phyloP scores from a whole-genome alignment of 2,113 vertebrate genomes.

The Equus przewalskii region DNA sequence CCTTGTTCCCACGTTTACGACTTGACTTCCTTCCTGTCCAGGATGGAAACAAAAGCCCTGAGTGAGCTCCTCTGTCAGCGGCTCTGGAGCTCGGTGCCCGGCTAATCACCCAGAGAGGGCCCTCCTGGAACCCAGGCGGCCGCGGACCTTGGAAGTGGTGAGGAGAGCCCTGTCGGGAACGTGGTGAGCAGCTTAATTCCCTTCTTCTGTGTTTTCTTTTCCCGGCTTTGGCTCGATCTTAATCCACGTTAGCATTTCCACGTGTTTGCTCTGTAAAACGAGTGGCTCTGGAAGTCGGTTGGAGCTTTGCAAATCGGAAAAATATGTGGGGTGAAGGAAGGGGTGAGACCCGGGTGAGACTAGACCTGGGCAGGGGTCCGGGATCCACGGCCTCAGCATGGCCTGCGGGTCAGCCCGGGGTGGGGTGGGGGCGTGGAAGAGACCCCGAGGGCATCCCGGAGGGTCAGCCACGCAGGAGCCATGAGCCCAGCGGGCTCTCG shows the following conservation, averaged over 20 bases:
- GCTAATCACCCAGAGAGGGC: background rate
- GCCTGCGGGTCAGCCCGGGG: too few relatives aligned
- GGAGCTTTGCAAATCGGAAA: background rate
- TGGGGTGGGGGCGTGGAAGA: rapidly evolving
- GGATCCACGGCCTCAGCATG: background rate
- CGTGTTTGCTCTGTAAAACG: background rate
- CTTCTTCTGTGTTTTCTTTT: background rate
- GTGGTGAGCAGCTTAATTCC: background rate
- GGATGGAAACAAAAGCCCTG: background rate
- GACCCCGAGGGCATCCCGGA: background rate
- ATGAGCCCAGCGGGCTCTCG: background rate
- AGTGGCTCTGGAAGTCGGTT: background rate
- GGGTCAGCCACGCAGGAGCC: too few relatives aligned
- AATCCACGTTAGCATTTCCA: background rate
- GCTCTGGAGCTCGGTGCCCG: too few relatives aligned
- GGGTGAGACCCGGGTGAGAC: background rate
- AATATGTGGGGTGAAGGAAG: background rate
- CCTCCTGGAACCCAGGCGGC: background rate
- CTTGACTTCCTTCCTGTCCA: background rate
- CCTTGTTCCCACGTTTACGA: background rate
- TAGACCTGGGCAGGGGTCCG: background rate
- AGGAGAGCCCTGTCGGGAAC: too few relatives aligned
- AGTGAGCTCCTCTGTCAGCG: rapidly evolving
- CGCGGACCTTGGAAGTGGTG: rapidly evolving
- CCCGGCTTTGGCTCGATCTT: background rate